Base-by-base conservation (phyloP, 2,113 vertebrate genomes). In the Colaptes auratus region DNA sequence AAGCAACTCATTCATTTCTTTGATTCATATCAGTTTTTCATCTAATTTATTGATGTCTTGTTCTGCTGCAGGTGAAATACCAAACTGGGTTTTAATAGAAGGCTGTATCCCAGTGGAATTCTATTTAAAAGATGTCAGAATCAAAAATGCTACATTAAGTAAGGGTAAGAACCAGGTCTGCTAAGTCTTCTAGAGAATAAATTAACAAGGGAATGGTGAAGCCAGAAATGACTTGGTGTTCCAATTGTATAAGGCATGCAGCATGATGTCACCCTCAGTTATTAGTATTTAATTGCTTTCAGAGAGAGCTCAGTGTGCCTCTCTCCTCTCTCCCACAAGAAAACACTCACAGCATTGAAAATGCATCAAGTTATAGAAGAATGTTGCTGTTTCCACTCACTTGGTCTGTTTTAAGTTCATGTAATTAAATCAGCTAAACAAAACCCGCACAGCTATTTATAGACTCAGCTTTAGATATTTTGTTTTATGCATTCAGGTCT, bases 191-290 rank as follows among this genome's bases (percentile, higher is more conserved):
- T 58, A 92, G 84, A 82, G 87, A 93, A 86, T 36, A 96, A 96
- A 97, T 97, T 97, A 97, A 86, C 94, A 97, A 97, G 78, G 89
- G 90, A 97, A 96, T 94, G 93, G 95, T 97, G 97, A 97, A 95
- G 83, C 27, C 65, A 97, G 90, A 95, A 97, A 95, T 78, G 61
- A 82, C 91, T 97, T 95, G 67, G 81, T 97, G 95, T 97, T 95
- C 83, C 96, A 96, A 96, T 93, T 94, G 92, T 97, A 96, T 89
- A 96, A 97, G 95, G 88, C 77, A 86, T 96, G 89, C 58, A 94
- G 92, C 44, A 96, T 97, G 96, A 96, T 95, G 92, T 97, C 95
- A 97, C 88, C 71, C 89, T 91, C 66, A 60, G 74, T 93, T 97
- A 96, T 96, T 96, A 95, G 76, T 87, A 93, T 95, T 97, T 97